A percentile compares a stretch with the other conserved stretches of the same genome.
Evolutionary conservation across 2,113 vertebrate species (phyloP).

Genomic region (Craseonycteris thonglongyai): DNA sequence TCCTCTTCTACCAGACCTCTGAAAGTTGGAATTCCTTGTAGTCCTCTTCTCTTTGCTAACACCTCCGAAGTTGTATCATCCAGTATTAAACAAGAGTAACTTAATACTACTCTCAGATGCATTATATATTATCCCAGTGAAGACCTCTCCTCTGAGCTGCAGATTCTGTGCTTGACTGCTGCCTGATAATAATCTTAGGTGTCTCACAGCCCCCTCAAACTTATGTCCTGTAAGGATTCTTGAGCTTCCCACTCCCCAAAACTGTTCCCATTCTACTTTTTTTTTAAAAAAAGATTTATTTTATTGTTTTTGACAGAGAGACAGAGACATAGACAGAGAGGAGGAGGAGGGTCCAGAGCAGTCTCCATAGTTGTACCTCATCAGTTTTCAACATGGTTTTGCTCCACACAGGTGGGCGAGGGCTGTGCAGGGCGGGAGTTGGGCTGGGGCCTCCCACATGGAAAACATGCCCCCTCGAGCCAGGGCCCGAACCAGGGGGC

Average conservation of each 20-base stretch:
- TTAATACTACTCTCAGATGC: too few species aligned
- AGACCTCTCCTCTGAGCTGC: neutral
- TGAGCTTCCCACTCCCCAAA: neutral
- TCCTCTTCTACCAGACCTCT: neutral
- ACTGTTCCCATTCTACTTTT: neutral
- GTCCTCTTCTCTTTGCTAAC: neutral
- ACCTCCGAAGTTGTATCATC: neutral
- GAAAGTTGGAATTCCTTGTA: neutral
- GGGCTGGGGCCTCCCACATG: too few species aligned
- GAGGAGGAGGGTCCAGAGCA: too few species aligned
- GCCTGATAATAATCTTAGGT: neutral
- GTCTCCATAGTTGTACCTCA: too few species aligned
- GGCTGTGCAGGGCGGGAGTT: too few species aligned
- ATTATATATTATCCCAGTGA: rapidly evolving
- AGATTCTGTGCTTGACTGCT: neutral
- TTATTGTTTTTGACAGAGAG: too few species aligned
- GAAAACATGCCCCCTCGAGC: too few species aligned
- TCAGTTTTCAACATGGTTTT: too few species aligned
- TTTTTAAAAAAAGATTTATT: too few species aligned
- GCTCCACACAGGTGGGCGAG: too few species aligned
- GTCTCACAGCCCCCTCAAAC: neutral
- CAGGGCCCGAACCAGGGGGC: too few species aligned
- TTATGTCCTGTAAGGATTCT: neutral
- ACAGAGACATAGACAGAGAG: too few species aligned
- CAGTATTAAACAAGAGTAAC: neutral